A percentile compares a stretch with the other conserved stretches of the same genome.
Conservation (phyloP, 1,140 invertebrate species). For the Episyrphus balteatus region DNA sequence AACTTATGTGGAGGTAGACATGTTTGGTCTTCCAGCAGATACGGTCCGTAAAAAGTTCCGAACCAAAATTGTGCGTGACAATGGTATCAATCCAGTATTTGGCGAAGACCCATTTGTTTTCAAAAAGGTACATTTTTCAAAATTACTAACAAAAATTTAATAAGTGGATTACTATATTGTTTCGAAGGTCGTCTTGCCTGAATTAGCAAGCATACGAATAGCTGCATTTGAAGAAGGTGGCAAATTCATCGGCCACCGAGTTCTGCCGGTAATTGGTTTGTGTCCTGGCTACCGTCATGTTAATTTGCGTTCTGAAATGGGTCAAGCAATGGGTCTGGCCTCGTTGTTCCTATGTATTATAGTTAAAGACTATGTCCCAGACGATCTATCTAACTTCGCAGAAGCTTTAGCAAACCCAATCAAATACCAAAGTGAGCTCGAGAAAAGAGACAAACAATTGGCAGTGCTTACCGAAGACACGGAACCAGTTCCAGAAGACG, state of each 20-base stretch:
- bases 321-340: conserved; percentile 80
- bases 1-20: conserved; percentile 97
- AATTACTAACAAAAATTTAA: no score
- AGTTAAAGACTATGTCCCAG: conserved; percentile 96
- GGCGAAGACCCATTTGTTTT: conserved; percentile 97
- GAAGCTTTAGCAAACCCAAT: conserved; percentile 96
- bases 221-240: conserved; percentile 95
- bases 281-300: conserved; percentile 91
- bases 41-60: conserved; percentile 94
- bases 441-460: conserved; percentile 85
- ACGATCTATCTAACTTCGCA: conserved; percentile 85
- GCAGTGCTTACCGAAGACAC: conserved; percentile 79
- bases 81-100: conserved; percentile 93
- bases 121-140: conserved; percentile 63
- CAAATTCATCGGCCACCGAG: conserved; percentile 88
- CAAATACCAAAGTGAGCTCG: conserved; percentile 87
- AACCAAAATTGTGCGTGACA: conserved; percentile 86
- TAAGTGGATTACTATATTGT: no score
- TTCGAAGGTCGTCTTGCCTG: conserved; percentile 85
- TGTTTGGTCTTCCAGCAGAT: conserved; percentile 97
- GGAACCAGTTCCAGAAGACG: conserved; percentile 42
- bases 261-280: conserved; percentile 89
- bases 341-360: conserved; percentile 86
- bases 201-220: conserved; percentile 89
- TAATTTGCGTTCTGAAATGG: conserved; percentile 79